A percentile compares a stretch with the other conserved stretches of the same genome.
These are phyloP conservation scores for Zoanthus gigantus DNA, from an alignment of 92 coral and sea anemone genomes.

Conservation along the genomic window DNA sequence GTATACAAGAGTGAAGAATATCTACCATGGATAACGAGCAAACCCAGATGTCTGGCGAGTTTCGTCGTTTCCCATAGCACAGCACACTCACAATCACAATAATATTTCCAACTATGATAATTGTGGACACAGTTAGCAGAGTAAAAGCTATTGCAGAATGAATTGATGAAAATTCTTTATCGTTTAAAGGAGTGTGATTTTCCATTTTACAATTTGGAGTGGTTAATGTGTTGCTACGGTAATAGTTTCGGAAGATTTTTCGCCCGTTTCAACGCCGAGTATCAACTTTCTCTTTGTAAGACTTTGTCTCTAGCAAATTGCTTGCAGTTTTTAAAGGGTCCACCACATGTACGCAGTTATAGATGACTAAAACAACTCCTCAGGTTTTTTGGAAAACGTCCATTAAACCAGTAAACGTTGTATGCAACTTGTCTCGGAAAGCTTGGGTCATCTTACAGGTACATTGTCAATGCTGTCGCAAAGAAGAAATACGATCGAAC, in stretches of 20 bases:
- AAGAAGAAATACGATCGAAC: neutral
- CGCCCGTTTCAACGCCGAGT: neutral
- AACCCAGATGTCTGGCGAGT: constrained; percentile 58
- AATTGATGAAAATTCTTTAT: neutral
- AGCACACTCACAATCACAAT: constrained; percentile 66
- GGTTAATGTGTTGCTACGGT: neutral
- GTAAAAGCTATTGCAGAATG: constrained; percentile 47
- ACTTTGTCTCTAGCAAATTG: neutral
- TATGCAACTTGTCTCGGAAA: neutral
- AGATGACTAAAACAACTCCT: neutral
- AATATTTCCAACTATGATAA: constrained; percentile 63
- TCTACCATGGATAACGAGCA: constrained; percentile 69
- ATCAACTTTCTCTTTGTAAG: neutral
- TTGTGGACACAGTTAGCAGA: constrained; percentile 49
- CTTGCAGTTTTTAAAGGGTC: neutral
- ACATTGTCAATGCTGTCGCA: neutral
- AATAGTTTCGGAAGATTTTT: neutral
- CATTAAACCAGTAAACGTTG: no score
- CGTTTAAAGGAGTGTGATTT: neutral
- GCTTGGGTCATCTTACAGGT: neutral
- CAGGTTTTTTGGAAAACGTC: no score
- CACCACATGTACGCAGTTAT: neutral
- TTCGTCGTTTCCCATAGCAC: constrained; percentile 61
- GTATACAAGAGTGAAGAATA: constrained; percentile 67
- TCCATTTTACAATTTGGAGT: constrained; percentile 11